A percentile compares a stretch with the other conserved stretches of the same genome.
phyloP scores from a whole-genome alignment of 2,888 invertebrate species.

The Ommatoiulus sabulosus region DNA sequence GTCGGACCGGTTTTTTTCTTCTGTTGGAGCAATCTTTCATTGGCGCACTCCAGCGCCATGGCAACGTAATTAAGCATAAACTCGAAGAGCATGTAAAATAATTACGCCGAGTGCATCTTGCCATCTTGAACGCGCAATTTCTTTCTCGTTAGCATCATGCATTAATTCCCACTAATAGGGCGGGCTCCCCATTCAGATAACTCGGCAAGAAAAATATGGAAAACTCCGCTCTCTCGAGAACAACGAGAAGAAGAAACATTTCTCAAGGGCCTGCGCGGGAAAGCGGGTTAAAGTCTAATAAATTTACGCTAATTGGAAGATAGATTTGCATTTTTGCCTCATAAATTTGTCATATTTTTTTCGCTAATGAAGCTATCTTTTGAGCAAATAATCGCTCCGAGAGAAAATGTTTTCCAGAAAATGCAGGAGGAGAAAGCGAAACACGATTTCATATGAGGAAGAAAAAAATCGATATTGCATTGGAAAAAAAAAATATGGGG shows the following conservation, averaged over 20 bases:
- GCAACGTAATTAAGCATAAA: slow-evolving; percentile 31
- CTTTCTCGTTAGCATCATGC: slow-evolving; percentile 34
- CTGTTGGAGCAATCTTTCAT: neutral
- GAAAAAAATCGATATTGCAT: slow-evolving; percentile 14
- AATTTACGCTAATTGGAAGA: slow-evolving; percentile 26
- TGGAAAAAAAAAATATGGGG: neutral
- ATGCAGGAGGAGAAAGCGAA: neutral
- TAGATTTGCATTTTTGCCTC: slow-evolving; percentile 34
- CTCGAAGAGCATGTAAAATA: slow-evolving; percentile 16
- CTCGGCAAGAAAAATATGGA: neutral
- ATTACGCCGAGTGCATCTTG: slow-evolving; percentile 34
- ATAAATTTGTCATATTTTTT: slow-evolving; percentile 19
- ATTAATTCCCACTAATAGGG: slow-evolving; percentile 28
- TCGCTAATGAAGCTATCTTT: slow-evolving; percentile 25
- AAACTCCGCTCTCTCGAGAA: slow-evolving; percentile 1
- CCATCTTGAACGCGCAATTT: slow-evolving; percentile 34
- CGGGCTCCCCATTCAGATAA: slow-evolving; percentile 11
- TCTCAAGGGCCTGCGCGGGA: slow-evolving; percentile 12
- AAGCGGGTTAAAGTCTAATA: slow-evolving; percentile 34
- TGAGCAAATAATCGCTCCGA: neutral
- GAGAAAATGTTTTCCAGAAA: slow-evolving; percentile 20
- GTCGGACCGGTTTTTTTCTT: neutral
- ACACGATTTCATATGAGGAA: neutral
- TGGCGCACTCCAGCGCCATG: neutral
- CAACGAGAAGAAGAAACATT: slow-evolving; percentile 6